Evolutionary conservation across 2,113 vertebrate species (phyloP), one percentile per base, ranked within the genome.

Genomic region (Himantopus leucocephalus): DNA sequence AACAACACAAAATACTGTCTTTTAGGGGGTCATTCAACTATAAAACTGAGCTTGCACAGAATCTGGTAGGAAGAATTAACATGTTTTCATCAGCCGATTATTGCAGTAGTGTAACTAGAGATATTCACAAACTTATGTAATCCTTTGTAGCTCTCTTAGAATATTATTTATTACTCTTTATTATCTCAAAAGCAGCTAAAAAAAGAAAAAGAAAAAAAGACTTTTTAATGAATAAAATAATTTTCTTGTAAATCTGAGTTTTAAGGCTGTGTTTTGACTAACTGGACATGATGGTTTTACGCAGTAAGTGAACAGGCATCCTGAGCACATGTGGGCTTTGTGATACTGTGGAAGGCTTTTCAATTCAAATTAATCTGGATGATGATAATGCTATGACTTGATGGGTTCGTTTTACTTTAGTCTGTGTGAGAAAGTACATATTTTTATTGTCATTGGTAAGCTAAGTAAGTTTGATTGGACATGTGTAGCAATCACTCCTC

Each of bases 11-110:
- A 89, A 45, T 75, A 35, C 29, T 92, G 14, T 19, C 37, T 91
- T 58, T 74, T 67, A 59, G 27, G 9, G 10, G 2, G 10, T 60
- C 0, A 0, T 39, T 89, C 22, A 56, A 22, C 48, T 87, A 2
- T 77, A 52, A 68, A 92, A 88, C 35, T 79, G 56, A 90, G 12
- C 13, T 88, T 67, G 34, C 20, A 29, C 29, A 39, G 39, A 55
- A 53, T 45, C 63, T 88, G 16, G 3, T 81, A 74, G 45, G 68
- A 89, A 53, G 43, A 52, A 73, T 55, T 73, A 20, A 19, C 3
- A 4, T 53, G 27, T 18, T 70, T 93, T 88, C 47, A 26, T 92
- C 47, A 47, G 21, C 16, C 72, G 23, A 30, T 85, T 75, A 52
- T 52, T 68, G 23, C 47, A 63, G 3, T 56, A 45, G 17, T 78